Evolutionary conservation across 2,888 invertebrate genomes (phyloP), one percentile per base, ranked within the genome.

Genomic region (Cacoxenus indagator): DNA sequence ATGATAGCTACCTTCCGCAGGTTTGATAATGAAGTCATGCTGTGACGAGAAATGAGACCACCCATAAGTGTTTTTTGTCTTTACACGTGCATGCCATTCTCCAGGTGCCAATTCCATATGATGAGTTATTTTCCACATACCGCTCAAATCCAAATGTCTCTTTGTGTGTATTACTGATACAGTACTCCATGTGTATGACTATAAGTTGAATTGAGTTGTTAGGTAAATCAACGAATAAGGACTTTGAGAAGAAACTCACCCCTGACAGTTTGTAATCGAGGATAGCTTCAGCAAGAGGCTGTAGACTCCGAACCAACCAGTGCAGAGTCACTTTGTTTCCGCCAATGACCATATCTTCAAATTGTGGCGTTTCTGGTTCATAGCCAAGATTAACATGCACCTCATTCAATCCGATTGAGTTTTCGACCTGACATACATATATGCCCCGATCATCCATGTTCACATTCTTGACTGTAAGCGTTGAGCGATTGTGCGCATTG

Each of bases 371-470:
- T 74, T 87, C 87, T 1, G 87, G 87, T n/a, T 78, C 75, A 43
- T 81, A 82, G 65, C 81, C 83, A 14, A 87, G 73, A 51, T 83
- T 78, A 2, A 87, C 74, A 19, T 76, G 81, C 17, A 77, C 76
- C 70, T 84, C 78, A n/a, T 79, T 81, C 9, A 72, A 72, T 0
- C 87, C 87, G 37, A 88, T 77, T n/a, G 77, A 29, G 24, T 88
- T 87, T 81, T 84, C 82, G 24, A 84, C 94, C 67, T 92, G 89
- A 85, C 95, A 95, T 1, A 92, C 91, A 85, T 95, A 95, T 83
- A 92, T 91, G 0, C 94, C 95, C 71, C 94, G 90, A 87, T 96
- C 95, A 0, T 89, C 85, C 54, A 88, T 86, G 17, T 90, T 89
- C 0, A 94, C 92, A 24, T 91, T 90, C 31, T 92, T 90, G 74